A percentile compares a stretch with the other conserved stretches of the same genome.
Evolutionary conservation across 2,113 vertebrate species (phyloP).

Genomic region (Aythya baeri): DNA sequence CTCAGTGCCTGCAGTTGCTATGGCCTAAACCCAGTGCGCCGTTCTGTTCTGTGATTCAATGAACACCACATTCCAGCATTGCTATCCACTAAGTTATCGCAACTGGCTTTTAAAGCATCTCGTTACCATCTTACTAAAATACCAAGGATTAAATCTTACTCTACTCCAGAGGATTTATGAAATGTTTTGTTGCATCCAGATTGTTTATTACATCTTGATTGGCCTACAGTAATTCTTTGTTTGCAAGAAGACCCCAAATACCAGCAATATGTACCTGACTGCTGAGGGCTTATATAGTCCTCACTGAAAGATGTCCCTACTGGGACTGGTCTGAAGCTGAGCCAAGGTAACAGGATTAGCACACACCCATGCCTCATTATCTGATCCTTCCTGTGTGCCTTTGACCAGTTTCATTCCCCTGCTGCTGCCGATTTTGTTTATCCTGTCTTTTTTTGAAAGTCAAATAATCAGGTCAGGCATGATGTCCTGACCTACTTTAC

Average conservation of each 20-base stretch:
- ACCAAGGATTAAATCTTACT: slow-evolving; percentile 7
- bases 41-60: background rate
- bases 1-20: background rate
- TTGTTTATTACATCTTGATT: background rate
- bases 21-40: background rate
- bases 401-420: background rate
- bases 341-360: background rate
- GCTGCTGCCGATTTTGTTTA: background rate
- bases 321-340: too few relatives aligned
- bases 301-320: too few relatives aligned
- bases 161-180: background rate
- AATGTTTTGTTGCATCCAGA: background rate
- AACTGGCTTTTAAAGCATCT: background rate
- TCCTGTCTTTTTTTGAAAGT: background rate
- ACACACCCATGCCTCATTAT: background rate
- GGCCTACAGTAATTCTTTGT: slow-evolving; percentile 15
- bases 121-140: background rate
- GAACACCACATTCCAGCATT: background rate
- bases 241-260: background rate
- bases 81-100: background rate
- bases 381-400: background rate
- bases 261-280: too few relatives aligned
- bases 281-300: too few relatives aligned
- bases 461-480: background rate
- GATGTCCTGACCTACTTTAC: background rate